These are phyloP conservation scores for Gastracanthus pulcherrimus DNA, from an alignment of 2,888 invertebrate species.

Conservation along the genomic window DNA sequence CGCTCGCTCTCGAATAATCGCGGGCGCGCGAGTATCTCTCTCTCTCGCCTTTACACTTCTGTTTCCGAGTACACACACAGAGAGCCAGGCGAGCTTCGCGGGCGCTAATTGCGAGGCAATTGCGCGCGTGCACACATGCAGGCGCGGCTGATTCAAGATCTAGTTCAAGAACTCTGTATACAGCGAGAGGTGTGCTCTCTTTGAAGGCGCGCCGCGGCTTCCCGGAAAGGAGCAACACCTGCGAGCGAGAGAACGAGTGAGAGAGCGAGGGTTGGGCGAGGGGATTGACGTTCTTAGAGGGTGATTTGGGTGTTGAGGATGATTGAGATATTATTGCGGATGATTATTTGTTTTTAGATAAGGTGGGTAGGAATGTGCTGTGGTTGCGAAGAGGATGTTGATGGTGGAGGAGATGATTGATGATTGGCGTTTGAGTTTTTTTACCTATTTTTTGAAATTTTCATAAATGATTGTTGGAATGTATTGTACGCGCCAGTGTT, in stretches of 20 bases:
- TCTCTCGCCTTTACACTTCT: background rate
- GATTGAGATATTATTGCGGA: background rate
- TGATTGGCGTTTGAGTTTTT: no score
- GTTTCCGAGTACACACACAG: no score
- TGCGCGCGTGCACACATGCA: background rate
- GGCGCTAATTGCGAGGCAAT: conserved; percentile 29
- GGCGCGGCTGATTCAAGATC: conserved; percentile 37
- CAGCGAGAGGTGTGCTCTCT: no score
- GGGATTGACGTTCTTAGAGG: background rate
- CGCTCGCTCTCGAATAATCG: conserved; percentile 23
- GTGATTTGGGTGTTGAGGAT: background rate
- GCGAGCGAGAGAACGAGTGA: no score
- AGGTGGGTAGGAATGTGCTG: no score
- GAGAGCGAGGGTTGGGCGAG: no score
- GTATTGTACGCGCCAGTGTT: no score
- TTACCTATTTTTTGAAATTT: no score
- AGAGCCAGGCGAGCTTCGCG: background rate
- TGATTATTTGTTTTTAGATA: background rate
- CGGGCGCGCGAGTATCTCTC: background rate
- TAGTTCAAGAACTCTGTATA: conserved; percentile 23
- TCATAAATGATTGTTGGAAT: no score
- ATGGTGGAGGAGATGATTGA: no score
- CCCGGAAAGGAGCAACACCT: no score
- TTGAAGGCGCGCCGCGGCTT: background rate
- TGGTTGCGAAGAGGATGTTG: no score